Evolutionary conservation across 1,140 invertebrate genomes (phyloP).

Genomic region (Brachionus koreanus): DNA sequence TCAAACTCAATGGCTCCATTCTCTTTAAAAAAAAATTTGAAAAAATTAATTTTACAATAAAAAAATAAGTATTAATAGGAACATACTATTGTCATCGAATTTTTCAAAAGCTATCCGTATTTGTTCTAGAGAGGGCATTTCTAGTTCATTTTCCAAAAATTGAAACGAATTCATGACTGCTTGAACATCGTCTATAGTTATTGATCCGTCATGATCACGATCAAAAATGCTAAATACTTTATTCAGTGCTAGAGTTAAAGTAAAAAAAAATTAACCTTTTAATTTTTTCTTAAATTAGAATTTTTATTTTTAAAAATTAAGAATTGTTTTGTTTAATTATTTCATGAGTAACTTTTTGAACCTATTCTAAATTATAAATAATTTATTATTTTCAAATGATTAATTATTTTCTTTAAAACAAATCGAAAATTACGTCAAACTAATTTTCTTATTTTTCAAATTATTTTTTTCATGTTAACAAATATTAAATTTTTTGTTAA

Average conservation of each 20-base stretch:
- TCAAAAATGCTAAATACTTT: constrained; percentile 38
- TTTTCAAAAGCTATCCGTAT: constrained; percentile 28
- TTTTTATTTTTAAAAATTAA: background rate
- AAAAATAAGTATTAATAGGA: background rate
- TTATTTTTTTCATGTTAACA: no score
- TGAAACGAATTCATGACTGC: constrained; percentile 26
- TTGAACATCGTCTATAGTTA: constrained; percentile 41
- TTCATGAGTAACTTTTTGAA: no score
- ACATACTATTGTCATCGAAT: constrained; percentile 42
- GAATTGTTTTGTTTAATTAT: no score
- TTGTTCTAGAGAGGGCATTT: constrained; percentile 42
- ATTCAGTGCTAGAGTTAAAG: constrained; percentile 11
- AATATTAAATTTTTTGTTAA: no score
- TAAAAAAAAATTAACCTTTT: background rate
- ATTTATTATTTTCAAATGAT: no score
- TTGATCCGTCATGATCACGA: constrained; percentile 37
- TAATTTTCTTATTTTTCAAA: no score
- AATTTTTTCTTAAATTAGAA: background rate
- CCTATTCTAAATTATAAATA: no score
- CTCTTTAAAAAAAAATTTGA: background rate
- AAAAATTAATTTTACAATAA: background rate
- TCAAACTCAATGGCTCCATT: constrained; percentile 35
- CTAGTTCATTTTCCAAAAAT: constrained; percentile 37
- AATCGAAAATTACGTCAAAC: no score
- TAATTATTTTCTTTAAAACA: no score